Base-by-base conservation (phyloP, 2,113 vertebrate species). In the western clawed frog (Xenopus tropicalis) region DNA sequence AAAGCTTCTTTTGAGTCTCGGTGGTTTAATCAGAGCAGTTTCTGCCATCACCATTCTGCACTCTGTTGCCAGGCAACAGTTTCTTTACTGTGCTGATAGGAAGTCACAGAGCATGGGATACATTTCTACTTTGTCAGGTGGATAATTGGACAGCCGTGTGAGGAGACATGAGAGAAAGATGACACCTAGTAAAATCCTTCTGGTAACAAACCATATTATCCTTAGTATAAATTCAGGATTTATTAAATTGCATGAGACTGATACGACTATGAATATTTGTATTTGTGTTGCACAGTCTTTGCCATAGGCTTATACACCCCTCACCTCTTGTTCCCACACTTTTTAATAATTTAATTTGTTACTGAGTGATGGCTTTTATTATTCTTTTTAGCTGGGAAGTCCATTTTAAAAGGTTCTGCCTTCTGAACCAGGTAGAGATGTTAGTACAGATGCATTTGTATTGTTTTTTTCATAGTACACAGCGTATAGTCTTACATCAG, bases 141-240 rank as follows among this genome's bases (percentile, higher is more conserved):
- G 75, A 80, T 86, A 86, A 87, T 85, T 85, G 82, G 44, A 82
- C 76, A 77, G 78, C 78, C 69, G 73, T 4, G 23, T 65, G 19
- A 73, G 70, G 78, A 70, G 79, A 81, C 68, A 21, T 12, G 0
- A 1, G 25, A 79, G 70, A 61, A 62, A 74, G 71, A 81, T 79
- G 77, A 82, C 78, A 80, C 78, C 52, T 78, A 69, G 67, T 77
- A 51, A 66, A 74, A 74, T 74, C 64, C 64, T 69, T 23, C 72
- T 69, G 56, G 66, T 75, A 75, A 69, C 72, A 75, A 69, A 61
- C 57, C 65, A n/a, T 14, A 75, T 75, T 54, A 75, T 43, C 65
- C 72, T 62, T 51, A 69, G 58, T 62, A 62, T 69, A 75, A 75
- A 75, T 69, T 66, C 58, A 1, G 58, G 72, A 75, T 75, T 61